A percentile compares a stretch with the other conserved stretches of the same genome.
Evolutionary conservation across 2,888 invertebrate species (phyloP).

Genomic region (Xylocampa areola): DNA sequence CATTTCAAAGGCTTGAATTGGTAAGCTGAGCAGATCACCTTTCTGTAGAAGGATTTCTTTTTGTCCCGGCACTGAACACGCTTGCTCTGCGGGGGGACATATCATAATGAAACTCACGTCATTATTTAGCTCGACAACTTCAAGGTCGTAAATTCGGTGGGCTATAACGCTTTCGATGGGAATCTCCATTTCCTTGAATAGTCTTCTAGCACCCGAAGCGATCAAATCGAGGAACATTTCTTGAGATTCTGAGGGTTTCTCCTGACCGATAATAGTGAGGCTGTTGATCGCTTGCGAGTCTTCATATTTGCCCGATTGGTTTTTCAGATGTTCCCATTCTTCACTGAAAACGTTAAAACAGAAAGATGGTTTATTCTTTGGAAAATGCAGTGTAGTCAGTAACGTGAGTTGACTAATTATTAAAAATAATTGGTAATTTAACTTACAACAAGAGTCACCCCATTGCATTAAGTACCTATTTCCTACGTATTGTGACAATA

Average conservation of each 20-base stretch:
- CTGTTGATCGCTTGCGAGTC: constrained; percentile 77
- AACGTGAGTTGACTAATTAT: too few species aligned
- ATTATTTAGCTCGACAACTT: constrained; percentile 97
- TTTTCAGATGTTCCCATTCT: constrained; percentile 97
- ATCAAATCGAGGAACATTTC: constrained; percentile 94
- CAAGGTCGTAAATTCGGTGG: constrained; percentile 97
- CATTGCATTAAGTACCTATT: too few species aligned
- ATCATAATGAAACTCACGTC: constrained; percentile 98
- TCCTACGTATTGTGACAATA: too few species aligned
- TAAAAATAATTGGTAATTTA: too few species aligned
- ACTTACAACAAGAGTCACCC: too few species aligned
- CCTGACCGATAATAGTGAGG: constrained; percentile 73
- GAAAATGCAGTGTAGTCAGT: too few species aligned
- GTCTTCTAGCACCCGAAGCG: constrained; percentile 92
- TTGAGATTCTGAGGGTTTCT: constrained; percentile 93
- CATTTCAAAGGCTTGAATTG: constrained; percentile 98
- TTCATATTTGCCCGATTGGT: constrained; percentile 82
- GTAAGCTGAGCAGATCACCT: constrained; percentile 96
- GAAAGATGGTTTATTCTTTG: neutral
- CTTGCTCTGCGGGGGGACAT: constrained; percentile 97
- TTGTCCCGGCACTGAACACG: constrained; percentile 97
- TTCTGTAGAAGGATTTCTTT: constrained; percentile 95
- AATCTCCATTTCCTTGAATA: constrained; percentile 95
- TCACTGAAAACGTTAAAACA: constrained; percentile 91
- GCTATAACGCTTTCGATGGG: constrained; percentile 91